phyloP scores from a whole-genome alignment of 2,113 vertebrate genomes.

The Dolichallabes microphthalmus region DNA sequence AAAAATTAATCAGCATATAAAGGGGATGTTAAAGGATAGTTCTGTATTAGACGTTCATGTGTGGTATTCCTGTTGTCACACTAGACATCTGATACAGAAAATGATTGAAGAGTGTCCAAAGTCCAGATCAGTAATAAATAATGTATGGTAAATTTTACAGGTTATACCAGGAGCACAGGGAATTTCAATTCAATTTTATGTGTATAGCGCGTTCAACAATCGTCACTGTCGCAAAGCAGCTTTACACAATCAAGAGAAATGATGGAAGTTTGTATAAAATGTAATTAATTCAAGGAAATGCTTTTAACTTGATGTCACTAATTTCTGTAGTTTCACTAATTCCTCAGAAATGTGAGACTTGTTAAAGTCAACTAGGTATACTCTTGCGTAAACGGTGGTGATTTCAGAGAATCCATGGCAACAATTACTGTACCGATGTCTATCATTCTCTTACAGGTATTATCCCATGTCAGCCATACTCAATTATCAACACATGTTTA shows the following conservation, averaged over 20 bases:
- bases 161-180: background rate
- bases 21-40: too few species aligned
- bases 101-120: background rate
- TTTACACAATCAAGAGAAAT: too few species aligned
- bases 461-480: background rate
- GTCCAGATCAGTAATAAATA: background rate
- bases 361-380: background rate
- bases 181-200: too few species aligned
- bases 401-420: background rate
- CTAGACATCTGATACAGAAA: background rate
- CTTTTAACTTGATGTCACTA: background rate
- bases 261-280: too few species aligned
- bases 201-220: too few species aligned
- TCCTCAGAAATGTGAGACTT: background rate
- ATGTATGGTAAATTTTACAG: background rate
- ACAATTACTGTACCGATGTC: background rate
- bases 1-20: too few species aligned
- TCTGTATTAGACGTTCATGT: too few species aligned
- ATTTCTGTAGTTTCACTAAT: background rate
- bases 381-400: background rate
- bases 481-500: background rate
- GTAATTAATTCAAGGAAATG: background rate
- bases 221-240: too few species aligned
- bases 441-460: background rate
- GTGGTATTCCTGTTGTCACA: too few species aligned